Percentiles rank a stretch among this genome's conserved stretches.
Conservation (phyloP, 2,113 vertebrate species). For the Nothobranchius kuhntae region DNA sequence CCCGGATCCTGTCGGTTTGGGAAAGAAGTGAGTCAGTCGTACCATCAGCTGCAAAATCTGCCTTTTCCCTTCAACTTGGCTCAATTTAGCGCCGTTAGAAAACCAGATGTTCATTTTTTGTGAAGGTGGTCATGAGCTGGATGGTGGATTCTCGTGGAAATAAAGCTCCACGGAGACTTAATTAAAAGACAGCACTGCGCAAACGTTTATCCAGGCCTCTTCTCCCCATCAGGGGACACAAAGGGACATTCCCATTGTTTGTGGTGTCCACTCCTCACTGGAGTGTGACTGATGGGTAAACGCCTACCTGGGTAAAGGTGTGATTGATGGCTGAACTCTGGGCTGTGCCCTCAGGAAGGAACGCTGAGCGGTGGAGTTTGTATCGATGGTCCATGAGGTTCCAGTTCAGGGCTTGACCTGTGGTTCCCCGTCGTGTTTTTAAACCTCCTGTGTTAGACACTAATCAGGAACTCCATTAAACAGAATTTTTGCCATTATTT, state of each 20-base stretch:
- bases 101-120: constrained; percentile 63
- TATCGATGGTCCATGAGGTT: constrained; percentile 14
- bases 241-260: constrained; percentile 68
- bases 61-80: constrained; percentile 13
- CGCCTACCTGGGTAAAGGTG: constrained; percentile 68
- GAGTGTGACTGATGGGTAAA: constrained; percentile 76
- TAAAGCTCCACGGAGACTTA: constrained; percentile 69
- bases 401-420: constrained; percentile 26
- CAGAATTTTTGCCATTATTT: constrained; percentile 44
- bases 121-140: constrained; percentile 52
- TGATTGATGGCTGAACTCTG: constrained; percentile 69
- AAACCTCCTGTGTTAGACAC: constrained; percentile 3
- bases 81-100: constrained; percentile 52
- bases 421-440: constrained; percentile 8
- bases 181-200: constrained; percentile 66
- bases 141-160: constrained; percentile 70
- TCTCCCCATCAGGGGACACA: constrained; percentile 58
- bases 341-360: constrained; percentile 54
- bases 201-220: constrained; percentile 73
- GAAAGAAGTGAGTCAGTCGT: constrained; percentile 54
- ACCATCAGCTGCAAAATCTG: constrained; percentile 19
- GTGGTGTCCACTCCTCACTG: constrained; percentile 49
- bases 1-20: constrained; percentile 34
- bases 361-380: constrained; percentile 24
- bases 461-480: constrained; percentile 34